phyloP scores from a whole-genome alignment of 2,797 vertebrate species.

The Cryptoprocta ferox region DNA sequence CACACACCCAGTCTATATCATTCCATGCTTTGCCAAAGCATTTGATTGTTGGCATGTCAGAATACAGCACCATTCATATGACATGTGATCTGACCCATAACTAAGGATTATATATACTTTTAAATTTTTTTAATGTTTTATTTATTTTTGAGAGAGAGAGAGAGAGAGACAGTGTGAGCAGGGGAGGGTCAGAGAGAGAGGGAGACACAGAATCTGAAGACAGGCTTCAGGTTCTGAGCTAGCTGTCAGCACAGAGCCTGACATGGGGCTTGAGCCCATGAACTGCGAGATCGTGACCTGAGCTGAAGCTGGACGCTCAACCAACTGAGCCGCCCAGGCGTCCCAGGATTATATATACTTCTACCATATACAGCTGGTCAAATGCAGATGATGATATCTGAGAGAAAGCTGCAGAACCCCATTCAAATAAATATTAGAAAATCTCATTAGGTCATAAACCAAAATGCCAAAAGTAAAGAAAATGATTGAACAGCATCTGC shows the following conservation, averaged over 20 bases:
- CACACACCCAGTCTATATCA: not conserved
- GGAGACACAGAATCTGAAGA: no score
- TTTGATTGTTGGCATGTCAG: not conserved
- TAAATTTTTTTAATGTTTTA: not conserved
- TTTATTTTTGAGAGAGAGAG: no score
- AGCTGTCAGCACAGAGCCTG: no score
- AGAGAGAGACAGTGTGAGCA: no score
- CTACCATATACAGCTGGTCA: not conserved
- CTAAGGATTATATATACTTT: not conserved
- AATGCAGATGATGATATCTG: not conserved
- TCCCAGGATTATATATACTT: not conserved
- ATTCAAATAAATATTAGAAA: conserved; percentile 22
- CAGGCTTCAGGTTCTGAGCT: no score
- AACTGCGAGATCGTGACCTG: no score
- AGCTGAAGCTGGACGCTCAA: no score
- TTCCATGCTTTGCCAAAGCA: not conserved
- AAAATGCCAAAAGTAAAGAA: conserved; percentile 25
- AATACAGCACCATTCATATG: not conserved
- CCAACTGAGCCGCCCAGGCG: no score
- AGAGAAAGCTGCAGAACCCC: not conserved
- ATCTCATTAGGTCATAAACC: not conserved
- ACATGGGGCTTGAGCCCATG: no score
- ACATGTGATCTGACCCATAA: not conserved
- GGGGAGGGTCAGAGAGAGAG: no score
- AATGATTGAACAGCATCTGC: not conserved